Percentiles rank a stretch among this genome's conserved stretches.
phyloP scores from a whole-genome alignment of 2,113 vertebrate species.

The Erythrolamprus reginae region DNA sequence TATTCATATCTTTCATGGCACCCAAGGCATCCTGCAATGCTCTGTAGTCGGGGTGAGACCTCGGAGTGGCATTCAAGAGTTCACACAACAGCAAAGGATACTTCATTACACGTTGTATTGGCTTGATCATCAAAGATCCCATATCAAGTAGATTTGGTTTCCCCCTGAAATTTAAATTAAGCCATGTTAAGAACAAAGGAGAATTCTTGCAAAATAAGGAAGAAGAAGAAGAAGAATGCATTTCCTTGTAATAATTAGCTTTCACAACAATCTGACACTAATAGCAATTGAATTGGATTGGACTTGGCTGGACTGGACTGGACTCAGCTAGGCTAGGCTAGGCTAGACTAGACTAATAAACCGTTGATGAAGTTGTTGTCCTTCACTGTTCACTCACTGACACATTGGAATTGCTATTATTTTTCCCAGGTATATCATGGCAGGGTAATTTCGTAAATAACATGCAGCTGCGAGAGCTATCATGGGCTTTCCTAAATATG shows the following conservation, averaged over 20 bases:
- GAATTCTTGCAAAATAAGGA: background rate
- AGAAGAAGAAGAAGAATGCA: background rate
- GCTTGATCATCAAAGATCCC: slow-evolving; percentile 94
- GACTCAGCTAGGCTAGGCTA: too few relatives aligned
- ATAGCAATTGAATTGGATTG: background rate
- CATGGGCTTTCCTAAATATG: too few relatives aligned
- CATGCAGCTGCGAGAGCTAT: too few relatives aligned
- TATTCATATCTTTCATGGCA: slow-evolving; percentile 80
- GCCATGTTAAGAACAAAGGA: background rate
- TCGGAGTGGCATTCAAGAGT: slow-evolving; percentile 85
- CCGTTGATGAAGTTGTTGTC: background rate
- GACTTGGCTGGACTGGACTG: too few relatives aligned
- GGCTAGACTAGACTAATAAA: background rate
- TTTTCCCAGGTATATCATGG: slow-evolving; percentile 56
- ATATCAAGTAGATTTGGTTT: slow-evolving; percentile 88
- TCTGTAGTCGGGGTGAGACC: slow-evolving; percentile 80
- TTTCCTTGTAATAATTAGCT: slow-evolving; percentile 22
- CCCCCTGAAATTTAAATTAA: slow-evolving; percentile 70
- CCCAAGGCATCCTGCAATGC: slow-evolving; percentile 77
- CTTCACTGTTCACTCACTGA: background rate
- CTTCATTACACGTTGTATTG: slow-evolving; percentile 95
- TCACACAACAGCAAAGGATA: slow-evolving; percentile 88
- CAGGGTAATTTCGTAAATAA: background rate
- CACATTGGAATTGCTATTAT: slow-evolving; percentile 52
- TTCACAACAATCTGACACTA: background rate